Base-by-base conservation (phyloP, 1,140 invertebrate species). In the Eciton burchellii region DNA sequence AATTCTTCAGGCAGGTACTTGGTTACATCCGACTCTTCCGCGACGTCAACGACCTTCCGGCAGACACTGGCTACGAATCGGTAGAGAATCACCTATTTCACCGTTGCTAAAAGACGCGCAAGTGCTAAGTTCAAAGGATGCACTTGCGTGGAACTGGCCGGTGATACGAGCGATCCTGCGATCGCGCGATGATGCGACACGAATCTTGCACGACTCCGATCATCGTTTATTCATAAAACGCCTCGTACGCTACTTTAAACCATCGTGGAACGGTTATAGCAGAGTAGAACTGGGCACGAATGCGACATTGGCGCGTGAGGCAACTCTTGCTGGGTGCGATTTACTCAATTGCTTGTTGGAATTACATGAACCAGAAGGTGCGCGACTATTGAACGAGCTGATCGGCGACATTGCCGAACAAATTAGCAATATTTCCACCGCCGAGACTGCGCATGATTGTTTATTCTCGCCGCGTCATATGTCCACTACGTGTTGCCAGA, bases 381-480 rank as follows among this genome's bases (percentile, higher is more conserved):
- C 94, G 73, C 95, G 94, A 76, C 91, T 97, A 43, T 93, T 99
- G 19, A 95, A 96, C 81, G 98, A 99, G 81, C 94, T 98, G 6
- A 96, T 99, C 35, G 94, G 91, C 21, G 98, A 99, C 90, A 96
- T 99, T 16, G 96, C 96, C 49, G 94, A 94, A 1, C 97, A 98
- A 91, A 94, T 99, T 43, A 94, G 95, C 41, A 95, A 96, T 21
- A 97, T 99, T 43, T 95, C 95, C 35, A 95, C 95, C 11, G 95
- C 96, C 16, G 95, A 95, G 88, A 96, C 97, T 77, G 96, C 97
- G 0, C 97, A 98, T 89, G 97, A 99, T 91, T 97, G 97, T 85
- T 93, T 98, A 0, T 97, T 99, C 83, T 98, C 97, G 92, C 98
- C 98, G 0, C 96, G 97, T 81, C 97, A 97, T 91, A 96, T 99